A percentile compares a stretch with the other conserved stretches of the same genome.
phyloP scores from a whole-genome alignment of 1,140 invertebrate genomes.

The Trichogramma pretiosum region DNA sequence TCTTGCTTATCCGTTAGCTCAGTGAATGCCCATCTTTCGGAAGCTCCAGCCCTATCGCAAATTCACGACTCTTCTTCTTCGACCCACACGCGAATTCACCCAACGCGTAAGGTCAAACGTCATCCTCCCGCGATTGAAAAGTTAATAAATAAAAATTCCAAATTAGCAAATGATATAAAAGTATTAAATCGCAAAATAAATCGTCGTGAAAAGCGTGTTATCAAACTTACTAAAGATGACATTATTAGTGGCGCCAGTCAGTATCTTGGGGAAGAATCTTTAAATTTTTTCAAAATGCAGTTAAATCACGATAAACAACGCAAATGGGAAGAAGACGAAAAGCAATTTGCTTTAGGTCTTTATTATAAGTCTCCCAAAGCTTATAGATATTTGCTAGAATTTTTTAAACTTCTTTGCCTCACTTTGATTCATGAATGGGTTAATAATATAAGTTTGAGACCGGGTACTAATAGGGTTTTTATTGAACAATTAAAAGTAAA shows the following conservation, averaged over 20 bases:
- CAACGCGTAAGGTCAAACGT: too few relatives aligned
- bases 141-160: too few relatives aligned
- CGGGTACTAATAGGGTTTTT: background rate
- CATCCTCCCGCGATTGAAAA: too few relatives aligned
- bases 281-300: background rate
- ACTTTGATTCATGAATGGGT: background rate
- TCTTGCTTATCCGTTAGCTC: background rate
- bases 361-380: background rate
- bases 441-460: background rate
- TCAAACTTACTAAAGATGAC: background rate
- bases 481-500: background rate
- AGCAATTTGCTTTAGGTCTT: too few relatives aligned
- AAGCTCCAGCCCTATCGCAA: too few relatives aligned
- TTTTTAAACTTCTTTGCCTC: too few relatives aligned
- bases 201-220: background rate
- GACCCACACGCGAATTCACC: too few relatives aligned
- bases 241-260: background rate
- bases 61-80: too few relatives aligned
- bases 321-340: too few relatives aligned
- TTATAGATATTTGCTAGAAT: background rate
- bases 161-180: background rate
- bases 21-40: too few relatives aligned
- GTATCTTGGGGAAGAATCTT: background rate
- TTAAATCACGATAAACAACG: background rate
- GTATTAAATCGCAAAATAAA: background rate